Percentiles rank a stretch among this genome's conserved stretches.
phyloP scores from a whole-genome alignment of 2,888 invertebrate genomes.

The Bellardia bayeri region DNA sequence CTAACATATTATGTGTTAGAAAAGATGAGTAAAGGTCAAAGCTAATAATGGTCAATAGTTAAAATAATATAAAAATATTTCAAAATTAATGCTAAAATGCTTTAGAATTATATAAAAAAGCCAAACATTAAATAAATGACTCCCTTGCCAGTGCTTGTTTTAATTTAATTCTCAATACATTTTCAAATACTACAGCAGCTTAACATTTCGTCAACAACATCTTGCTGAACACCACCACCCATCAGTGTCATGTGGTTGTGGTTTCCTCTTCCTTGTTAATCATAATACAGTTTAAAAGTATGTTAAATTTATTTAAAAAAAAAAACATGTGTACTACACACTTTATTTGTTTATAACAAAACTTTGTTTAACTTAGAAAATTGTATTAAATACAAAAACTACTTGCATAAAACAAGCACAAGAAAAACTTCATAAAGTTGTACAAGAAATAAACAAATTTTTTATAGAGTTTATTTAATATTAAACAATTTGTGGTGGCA shows the following conservation, averaged over 20 bases:
- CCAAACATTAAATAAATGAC: no score
- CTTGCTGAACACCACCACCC: background rate
- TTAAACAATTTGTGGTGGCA: constrained; percentile 69
- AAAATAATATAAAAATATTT: no score
- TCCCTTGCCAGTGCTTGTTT: no score
- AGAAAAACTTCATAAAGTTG: constrained; percentile 52
- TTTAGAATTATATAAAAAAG: no score
- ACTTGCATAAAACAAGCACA: constrained; percentile 12
- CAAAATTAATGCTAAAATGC: no score
- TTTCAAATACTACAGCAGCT: background rate
- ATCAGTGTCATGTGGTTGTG: background rate
- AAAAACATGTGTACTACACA: constrained; percentile 3
- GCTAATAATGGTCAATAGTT: no score
- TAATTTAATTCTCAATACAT: no score
- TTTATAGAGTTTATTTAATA: constrained; percentile 64
- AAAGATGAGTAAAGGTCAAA: no score
- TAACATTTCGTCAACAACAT: background rate
- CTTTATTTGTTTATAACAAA: constrained; percentile 35
- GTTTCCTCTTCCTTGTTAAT: constrained; percentile 25
- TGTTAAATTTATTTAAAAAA: background rate
- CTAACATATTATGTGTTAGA: no score
- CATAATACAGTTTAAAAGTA: background rate
- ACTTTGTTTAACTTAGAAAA: constrained; percentile 26
- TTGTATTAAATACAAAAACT: constrained; percentile 36
- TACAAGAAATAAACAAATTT: constrained; percentile 50